Percentiles rank a stretch among this genome's conserved stretches.
Evolutionary conservation across 1,140 invertebrate species (phyloP).

Genomic region (Stegodyphus mimosarum): DNA sequence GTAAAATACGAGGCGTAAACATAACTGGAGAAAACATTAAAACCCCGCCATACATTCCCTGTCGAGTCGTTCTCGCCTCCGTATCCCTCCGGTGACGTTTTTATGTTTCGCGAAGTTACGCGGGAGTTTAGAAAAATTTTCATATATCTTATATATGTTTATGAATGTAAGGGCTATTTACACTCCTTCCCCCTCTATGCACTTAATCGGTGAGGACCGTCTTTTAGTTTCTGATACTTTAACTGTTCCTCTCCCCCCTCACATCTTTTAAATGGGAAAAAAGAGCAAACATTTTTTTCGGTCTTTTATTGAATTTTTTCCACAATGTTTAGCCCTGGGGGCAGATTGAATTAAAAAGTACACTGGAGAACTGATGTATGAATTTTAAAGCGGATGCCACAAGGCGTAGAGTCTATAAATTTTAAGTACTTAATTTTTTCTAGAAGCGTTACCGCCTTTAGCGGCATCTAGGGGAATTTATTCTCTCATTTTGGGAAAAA

Average conservation of each 20-base stretch:
- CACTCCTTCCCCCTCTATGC: background rate
- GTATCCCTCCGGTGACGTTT: conserved; percentile 28
- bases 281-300: too few relatives aligned
- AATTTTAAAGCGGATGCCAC: background rate
- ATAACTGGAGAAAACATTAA: conserved; percentile 51
- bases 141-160: conserved; percentile 38
- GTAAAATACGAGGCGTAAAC: conserved; percentile 45
- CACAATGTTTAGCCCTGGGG: background rate
- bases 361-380: background rate
- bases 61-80: background rate
- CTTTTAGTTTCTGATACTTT: conserved; percentile 21
- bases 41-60: conserved; percentile 9
- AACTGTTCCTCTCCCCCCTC: background rate
- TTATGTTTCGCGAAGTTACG: conserved; percentile 31
- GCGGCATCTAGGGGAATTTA: too few relatives aligned
- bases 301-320: too few relatives aligned
- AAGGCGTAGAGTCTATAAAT: background rate
- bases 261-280: too few relatives aligned
- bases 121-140: background rate
- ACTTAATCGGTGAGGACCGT: background rate
- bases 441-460: too few relatives aligned
- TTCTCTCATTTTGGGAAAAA: too few relatives aligned
- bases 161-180: conserved; percentile 46
- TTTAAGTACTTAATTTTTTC: background rate
- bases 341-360: conserved; percentile 29